Base-by-base conservation (phyloP, 1,140 invertebrate genomes). In the Leptinotarsa undecemlineata region DNA sequence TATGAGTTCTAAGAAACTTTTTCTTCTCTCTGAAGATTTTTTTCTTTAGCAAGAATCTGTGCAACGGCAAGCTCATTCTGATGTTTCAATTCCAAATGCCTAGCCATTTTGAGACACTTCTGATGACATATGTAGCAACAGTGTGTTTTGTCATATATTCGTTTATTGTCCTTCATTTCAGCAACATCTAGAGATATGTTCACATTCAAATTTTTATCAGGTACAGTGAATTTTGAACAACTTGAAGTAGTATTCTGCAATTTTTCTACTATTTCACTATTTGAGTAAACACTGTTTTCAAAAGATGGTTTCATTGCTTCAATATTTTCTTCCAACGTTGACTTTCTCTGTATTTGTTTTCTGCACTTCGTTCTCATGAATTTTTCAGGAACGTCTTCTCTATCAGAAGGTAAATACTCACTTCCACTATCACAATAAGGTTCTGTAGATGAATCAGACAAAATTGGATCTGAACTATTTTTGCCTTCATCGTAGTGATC, bases 1-100 rank as follows among this genome's bases (percentile, higher is more conserved):
- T n/a, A 63, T 63, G 19, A 63, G 21, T 63, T 63, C 62, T 63
- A 63, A 63, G 62, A 63, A 63, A 63, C 13, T 19, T 63, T 63
- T 19, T 14, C 6, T 63, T 26, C 23, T 63, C 19, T 63, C 62
- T 20, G n/a, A 13, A 20, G 62, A 63, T 14, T 20, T 23, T 23
- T 23, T 63, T 63, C 19, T 19, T 19, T 20, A n/a, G 62, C n/a
- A 63, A 23, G n/a, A 20, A 63, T 63, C 19, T 63, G 14, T 63
- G 21, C 62, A n/a, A 20, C 62, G 14, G 62, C n/a, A n/a, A 20
- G 11, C 19, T 63, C 19, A 19, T 19, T 20, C 11, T 23, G 62
- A 63, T 23, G 62, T 19, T 63, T 21, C 21, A 19, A 23, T 20
- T 20, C 19, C 23, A 26, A 26, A 5, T 63, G 61, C 19, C 61